Evolutionary conservation across 2,113 vertebrate genomes (phyloP).

Genomic region (Hyperoodon ampullatus): DNA sequence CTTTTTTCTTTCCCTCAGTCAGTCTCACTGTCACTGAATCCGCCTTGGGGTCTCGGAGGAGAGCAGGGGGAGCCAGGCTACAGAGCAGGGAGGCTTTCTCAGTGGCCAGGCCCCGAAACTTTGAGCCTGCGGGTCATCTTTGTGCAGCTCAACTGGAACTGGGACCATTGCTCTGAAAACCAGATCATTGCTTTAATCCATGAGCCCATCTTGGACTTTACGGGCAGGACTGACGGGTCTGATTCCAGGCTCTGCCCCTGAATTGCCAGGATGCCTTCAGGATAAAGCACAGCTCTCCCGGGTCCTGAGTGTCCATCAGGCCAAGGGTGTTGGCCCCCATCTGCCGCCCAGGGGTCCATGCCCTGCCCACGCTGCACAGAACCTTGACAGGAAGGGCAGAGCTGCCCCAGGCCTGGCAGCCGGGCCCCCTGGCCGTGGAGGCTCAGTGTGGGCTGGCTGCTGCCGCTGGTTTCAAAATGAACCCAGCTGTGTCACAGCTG

Average conservation of each 20-base stretch:
- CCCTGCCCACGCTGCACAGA: accelerated
- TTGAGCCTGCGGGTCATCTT: not conserved
- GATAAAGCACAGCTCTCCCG: not conserved
- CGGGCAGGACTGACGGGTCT: not conserved
- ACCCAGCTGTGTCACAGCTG: not conserved
- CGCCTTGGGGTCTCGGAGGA: no score
- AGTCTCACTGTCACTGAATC: not conserved
- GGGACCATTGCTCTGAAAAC: not conserved
- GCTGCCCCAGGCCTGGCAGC: not conserved
- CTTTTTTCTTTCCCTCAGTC: not conserved
- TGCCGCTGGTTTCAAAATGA: not conserved
- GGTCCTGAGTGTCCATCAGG: not conserved
- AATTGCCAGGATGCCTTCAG: not conserved
- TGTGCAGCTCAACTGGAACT: not conserved
- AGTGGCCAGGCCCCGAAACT: not conserved
- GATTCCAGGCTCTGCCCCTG: not conserved
- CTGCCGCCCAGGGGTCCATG: accelerated
- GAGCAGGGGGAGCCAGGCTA: no score
- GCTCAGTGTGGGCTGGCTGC: no score
- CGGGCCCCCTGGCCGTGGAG: no score
- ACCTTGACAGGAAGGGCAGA: not conserved
- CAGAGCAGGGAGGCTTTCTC: not conserved
- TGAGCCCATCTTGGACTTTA: not conserved
- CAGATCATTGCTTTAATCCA: not conserved
- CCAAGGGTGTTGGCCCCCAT: no score